Conservation (phyloP, 2,888 invertebrate genomes). For the Ochropacha duplaris region DNA sequence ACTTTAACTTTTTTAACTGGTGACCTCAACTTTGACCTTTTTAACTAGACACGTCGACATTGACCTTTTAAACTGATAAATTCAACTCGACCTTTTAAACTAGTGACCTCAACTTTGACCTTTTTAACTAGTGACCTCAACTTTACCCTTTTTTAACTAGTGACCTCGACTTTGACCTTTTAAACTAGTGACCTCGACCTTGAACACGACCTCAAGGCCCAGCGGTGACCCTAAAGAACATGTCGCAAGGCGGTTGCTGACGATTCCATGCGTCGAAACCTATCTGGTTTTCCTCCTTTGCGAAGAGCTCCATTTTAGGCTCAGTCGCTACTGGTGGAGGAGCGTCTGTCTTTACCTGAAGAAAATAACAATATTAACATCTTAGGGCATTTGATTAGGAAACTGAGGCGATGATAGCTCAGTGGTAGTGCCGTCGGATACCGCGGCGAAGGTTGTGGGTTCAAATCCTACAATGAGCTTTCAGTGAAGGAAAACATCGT, state of each 20-base stretch:
- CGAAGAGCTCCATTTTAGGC: not conserved
- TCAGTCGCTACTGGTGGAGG: not conserved
- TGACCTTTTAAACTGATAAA: too few species aligned
- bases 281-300: not conserved
- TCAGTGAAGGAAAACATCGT: too few species aligned
- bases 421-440: too few species aligned
- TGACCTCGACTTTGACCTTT: not conserved
- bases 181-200: not conserved
- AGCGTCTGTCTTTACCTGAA: not conserved
- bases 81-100: not conserved
- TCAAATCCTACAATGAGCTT: too few species aligned
- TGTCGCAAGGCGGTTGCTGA: not conserved
- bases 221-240: not conserved
- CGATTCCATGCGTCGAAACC: not conserved
- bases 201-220: not conserved
- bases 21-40: not conserved
- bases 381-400: too few species aligned
- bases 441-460: too few species aligned
- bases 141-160: not conserved
- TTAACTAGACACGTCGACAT: not conserved
- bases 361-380: not conserved
- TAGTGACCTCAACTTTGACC: not conserved
- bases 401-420: too few species aligned
- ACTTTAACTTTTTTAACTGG: not conserved
- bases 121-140: not conserved